Evolutionary conservation across 2,797 vertebrate genomes (phyloP), one percentile per base, ranked within the genome.

Genomic region (Liparis tanakae): DNA sequence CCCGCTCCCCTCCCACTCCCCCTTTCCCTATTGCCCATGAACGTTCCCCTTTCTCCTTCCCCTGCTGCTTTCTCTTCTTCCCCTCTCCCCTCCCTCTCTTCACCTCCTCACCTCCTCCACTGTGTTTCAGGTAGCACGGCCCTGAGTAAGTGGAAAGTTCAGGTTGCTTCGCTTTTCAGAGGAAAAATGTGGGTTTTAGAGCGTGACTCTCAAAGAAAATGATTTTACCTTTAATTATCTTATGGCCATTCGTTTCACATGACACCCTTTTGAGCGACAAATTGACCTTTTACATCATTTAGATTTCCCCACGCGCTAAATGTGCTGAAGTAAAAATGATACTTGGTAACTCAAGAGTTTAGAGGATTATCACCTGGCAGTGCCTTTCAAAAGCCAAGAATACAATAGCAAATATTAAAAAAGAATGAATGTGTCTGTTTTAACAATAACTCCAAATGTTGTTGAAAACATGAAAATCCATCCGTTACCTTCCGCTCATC

Each of bases 1-100:
- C 67, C 76, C 10, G 17, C 41, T 64, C 83, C 72, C 56, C 69
- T 81, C 69, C 78, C 51, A 34, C 68, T 63, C 68, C 66, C 66
- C 72, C 43, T 67, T 73, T 78, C 18, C 62, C 59, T 54, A 56
- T 60, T 71, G 69, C 69, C 61, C 70, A 75, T 39, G 63, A 78
- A 77, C 53, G 54, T 59, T 67, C n/a, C n/a, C 39, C 56, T 37
- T 67, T 57, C 30, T 72, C 64, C 17, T 60, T 51, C 37, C 44
- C 54, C 14, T 0, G 53, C 56, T 63, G 58, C 46, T 34, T 79
- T 54, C 30, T 41, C 61, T 46, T 65, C 43, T 30, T 34, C 25
- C 46, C 25, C 41, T 51, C 22, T 78, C n/a, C 56, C 33, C 25
- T 61, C 18, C 33, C 22, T 10, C 44, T 59, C 33, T n/a, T 57